Base-by-base conservation (phyloP, 1,140 invertebrate genomes). In the Harlomillsia oculata region DNA sequence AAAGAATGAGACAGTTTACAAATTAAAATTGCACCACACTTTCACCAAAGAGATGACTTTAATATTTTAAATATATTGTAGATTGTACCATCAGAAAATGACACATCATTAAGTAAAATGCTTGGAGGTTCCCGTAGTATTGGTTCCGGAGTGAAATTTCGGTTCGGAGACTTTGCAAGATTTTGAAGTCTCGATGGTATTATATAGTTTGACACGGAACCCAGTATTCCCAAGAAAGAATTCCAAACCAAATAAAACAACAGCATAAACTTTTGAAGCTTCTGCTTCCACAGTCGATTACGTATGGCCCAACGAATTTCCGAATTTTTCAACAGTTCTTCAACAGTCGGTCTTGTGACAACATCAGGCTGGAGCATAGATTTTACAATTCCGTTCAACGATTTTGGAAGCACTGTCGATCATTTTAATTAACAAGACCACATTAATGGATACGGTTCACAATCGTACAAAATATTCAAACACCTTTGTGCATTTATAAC, bases 71-170 rank as follows among this genome's bases (percentile, higher is more conserved):
- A n/a, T n/a, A n/a, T n/a, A n/a, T n/a, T n/a, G n/a, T n/a, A n/a
- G n/a, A n/a, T n/a, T n/a, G 56, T 55, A 65, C 60, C 59, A 43
- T 65, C 63, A 28, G 63, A 65, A 41, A 62, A 65, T 5, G 59
- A 62, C n/a, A 29, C 46, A 39, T 65, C 63, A 36, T 62, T 65
- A 6, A 65, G 14, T 6, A 54, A 21, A 28, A 62, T 51, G 25
- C 53, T 41, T 29, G 63, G 59, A 2, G 49, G 16, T 20, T 53
- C 51, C 2, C 26, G 37, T 18, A 25, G 49, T 37, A 28, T 32
- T 14, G 49, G 45, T 13, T 48, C 45, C 5, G 45, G 45, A 48
- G 45, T 48, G 16, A n/a, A n/a, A n/a, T n/a, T n/a, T n/a, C n/a
- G n/a, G n/a, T n/a, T n/a, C n/a, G n/a, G n/a, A n/a, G n/a, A n/a